A percentile compares a stretch with the other conserved stretches of the same genome.
Evolutionary conservation across 1,140 invertebrate species (phyloP).

Genomic region (Archegozetes longisetosus): DNA sequence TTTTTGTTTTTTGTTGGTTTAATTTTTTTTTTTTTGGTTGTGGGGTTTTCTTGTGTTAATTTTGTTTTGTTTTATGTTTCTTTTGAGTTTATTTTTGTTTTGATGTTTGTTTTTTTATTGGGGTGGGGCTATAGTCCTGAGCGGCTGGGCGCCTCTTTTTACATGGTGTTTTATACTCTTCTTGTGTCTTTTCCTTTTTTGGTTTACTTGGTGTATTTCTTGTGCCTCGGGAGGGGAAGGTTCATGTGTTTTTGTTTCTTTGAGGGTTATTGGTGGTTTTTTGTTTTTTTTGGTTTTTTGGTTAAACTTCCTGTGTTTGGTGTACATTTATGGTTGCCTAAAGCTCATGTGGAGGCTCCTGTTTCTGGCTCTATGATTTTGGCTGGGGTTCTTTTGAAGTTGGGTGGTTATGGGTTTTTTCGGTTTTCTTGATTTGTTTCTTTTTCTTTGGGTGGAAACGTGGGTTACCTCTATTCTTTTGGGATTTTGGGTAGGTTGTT

Average conservation of each 20-base stretch:
- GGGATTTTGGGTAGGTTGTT: constrained; percentile 37
- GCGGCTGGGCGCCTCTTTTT: constrained; percentile 39
- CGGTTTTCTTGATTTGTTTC: constrained; percentile 34
- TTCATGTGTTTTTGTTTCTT: neutral
- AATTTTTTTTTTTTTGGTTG: neutral
- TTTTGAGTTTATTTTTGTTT: neutral
- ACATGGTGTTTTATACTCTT: constrained; percentile 46
- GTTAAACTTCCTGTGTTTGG: constrained; percentile 50
- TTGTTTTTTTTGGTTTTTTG: constrained; percentile 42
- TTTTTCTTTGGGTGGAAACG: constrained; percentile 31
- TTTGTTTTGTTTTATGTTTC: neutral
- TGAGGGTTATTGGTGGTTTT: constrained; percentile 23
- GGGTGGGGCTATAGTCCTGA: constrained; percentile 29
- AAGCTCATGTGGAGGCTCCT: constrained; percentile 54
- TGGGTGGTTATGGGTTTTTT: constrained; percentile 44
- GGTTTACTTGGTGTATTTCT: constrained; percentile 34
- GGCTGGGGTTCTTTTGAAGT: constrained; percentile 47
- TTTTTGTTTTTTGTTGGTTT: neutral
- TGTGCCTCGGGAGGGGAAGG: neutral
- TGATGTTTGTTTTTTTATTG: neutral
- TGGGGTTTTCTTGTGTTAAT: neutral
- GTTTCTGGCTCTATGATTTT: constrained; percentile 50
- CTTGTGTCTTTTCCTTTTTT: constrained; percentile 42
- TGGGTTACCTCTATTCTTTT: constrained; percentile 34
- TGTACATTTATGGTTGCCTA: constrained; percentile 49